A percentile compares a stretch with the other conserved stretches of the same genome.
Conservation (phyloP, 1,140 invertebrate species). For the Drosophila serrata region DNA sequence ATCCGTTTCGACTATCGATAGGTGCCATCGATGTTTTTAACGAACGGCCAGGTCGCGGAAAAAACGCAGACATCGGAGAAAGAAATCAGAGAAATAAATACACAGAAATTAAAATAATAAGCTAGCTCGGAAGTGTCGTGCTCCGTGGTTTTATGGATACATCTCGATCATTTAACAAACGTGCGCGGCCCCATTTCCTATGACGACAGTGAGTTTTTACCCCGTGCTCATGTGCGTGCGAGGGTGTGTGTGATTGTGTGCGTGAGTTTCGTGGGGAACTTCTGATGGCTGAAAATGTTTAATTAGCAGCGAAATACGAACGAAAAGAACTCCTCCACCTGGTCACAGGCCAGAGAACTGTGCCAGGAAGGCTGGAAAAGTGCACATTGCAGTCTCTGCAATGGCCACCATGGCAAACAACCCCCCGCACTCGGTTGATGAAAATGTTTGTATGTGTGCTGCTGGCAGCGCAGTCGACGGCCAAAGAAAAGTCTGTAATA, state of each 20-base stretch:
- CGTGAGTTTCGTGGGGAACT: conserved; percentile 59
- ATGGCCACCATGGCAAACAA: conserved; percentile 64
- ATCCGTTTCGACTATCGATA: conserved; percentile 1
- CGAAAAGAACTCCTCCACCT: conserved; percentile 44
- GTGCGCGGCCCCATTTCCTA: conserved; percentile 61
- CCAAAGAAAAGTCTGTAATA: conserved; percentile 50
- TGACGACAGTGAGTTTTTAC: conserved; percentile 81
- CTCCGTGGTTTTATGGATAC: conserved; percentile 52
- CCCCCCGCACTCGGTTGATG: conserved; percentile 74
- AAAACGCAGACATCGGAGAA: conserved; percentile 65
- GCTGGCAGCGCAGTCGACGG: conserved; percentile 59
- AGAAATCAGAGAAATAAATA: conserved; percentile 67
- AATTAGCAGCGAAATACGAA: conserved; percentile 71
- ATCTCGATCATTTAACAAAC: conserved; percentile 37
- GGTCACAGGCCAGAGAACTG: conserved; percentile 10
- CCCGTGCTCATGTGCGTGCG: conserved; percentile 33
- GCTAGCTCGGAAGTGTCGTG: conserved; percentile 56
- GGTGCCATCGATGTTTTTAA: conserved; percentile 17
- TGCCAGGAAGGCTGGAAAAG: conserved; percentile 35
- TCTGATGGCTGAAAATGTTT: conserved; percentile 75
- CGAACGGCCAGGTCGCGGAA: conserved; percentile 35
- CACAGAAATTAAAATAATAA: conserved; percentile 43
- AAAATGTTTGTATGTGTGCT: conserved; percentile 74
- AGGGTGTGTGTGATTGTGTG: conserved; percentile 59
- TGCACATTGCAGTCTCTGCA: conserved; percentile 32